Conservation (phyloP, 1,140 invertebrate genomes). For the Eueides isabella region DNA sequence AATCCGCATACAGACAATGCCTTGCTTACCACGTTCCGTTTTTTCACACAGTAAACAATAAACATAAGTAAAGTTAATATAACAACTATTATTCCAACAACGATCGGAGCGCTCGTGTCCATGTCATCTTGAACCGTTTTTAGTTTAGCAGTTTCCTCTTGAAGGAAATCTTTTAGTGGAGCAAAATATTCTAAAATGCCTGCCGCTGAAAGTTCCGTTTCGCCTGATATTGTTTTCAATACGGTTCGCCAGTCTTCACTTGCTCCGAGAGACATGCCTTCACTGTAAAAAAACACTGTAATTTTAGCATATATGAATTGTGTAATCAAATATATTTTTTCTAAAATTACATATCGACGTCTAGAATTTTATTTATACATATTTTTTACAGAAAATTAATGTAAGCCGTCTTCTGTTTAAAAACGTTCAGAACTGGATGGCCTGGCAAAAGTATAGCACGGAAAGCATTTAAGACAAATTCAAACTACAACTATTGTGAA, state of each 20-base stretch:
- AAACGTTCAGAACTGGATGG: too few relatives aligned
- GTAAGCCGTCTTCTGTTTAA: too few relatives aligned
- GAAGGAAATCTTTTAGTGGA: slow-evolving; percentile 64
- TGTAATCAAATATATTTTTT: too few relatives aligned
- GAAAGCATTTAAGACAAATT: neutral
- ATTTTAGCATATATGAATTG: neutral
- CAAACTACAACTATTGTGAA: neutral
- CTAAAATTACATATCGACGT: too few relatives aligned
- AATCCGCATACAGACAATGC: slow-evolving; percentile 61
- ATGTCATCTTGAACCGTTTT: slow-evolving; percentile 53
- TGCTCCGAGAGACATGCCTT: slow-evolving; percentile 84
- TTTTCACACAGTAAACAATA: slow-evolving; percentile 68
- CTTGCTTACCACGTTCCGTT: slow-evolving; percentile 53
- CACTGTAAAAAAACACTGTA: slow-evolving; percentile 52
- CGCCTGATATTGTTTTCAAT: slow-evolving; percentile 84
- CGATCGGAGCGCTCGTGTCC: slow-evolving; percentile 65
- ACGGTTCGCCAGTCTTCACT: slow-evolving; percentile 85
- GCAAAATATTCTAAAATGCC: slow-evolving; percentile 79
- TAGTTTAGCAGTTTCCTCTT: slow-evolving; percentile 62
- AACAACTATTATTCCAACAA: slow-evolving; percentile 64
- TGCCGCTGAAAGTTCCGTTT: slow-evolving; percentile 79
- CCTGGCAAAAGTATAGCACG: neutral
- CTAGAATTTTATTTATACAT: too few relatives aligned
- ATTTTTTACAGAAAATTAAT: too few relatives aligned
- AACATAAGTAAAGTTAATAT: slow-evolving; percentile 63